Percentiles rank a stretch among this genome's conserved stretches.
These are phyloP conservation scores for Varanus salvator DNA, from an alignment of 2,113 vertebrate species.

Conservation along the genomic window DNA sequence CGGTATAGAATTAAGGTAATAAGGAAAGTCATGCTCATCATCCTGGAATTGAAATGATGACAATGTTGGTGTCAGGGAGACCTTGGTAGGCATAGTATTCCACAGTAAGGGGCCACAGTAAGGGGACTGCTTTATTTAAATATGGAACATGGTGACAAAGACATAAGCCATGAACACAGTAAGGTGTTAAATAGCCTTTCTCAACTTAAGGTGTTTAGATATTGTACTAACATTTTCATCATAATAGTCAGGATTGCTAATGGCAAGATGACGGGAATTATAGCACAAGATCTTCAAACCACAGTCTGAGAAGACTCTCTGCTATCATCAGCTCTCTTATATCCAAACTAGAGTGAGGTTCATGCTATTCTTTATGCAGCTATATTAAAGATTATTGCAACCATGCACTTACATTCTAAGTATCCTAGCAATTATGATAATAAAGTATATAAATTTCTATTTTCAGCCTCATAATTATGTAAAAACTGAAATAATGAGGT, in stretches of 20 bases:
- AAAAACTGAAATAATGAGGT: background rate
- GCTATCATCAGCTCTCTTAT: background rate
- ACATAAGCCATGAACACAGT: background rate
- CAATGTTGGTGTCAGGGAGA: no score
- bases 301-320: no score
- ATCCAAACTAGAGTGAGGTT: background rate
- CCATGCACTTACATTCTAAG: background rate
- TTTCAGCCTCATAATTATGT: background rate
- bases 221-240: background rate
- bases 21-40: no score
- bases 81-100: no score
- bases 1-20: no score
- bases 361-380: background rate
- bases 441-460: no score
- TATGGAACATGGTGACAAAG: background rate
- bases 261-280: no score
- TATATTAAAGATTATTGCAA: background rate
- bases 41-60: no score
- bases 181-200: background rate
- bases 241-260: no score
- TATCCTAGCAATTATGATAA: background rate
- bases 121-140: background rate
- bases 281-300: no score
- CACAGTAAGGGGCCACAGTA: no score
- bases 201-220: background rate